Base-by-base conservation (phyloP, 1,140 invertebrate genomes). In the Pogonus chalceus region DNA sequence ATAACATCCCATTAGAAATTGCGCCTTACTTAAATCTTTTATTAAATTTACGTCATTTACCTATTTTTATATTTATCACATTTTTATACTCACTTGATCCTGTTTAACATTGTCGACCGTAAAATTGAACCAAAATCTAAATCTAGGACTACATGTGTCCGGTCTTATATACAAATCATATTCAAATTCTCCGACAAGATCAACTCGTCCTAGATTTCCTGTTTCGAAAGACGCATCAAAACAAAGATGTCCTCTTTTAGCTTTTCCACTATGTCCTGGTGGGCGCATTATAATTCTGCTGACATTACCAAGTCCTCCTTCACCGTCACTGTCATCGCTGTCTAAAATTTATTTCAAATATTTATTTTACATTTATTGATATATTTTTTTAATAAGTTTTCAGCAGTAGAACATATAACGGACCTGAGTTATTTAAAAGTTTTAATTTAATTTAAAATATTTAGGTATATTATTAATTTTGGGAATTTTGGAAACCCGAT, bases 191-290 rank as follows among this genome's bases (percentile, higher is more conserved):
- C 88, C 90, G 55, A 98, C 81, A 55, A 95, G 83, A 67, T 98
- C 94, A 2, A 97, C 93, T 48, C 92, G 78, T 2, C 96, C 96
- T 14, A 99, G 76, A 75, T 98, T 98, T 4, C 96, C 96, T 56
- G 91, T 92, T 74, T 98, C 96, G 71, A 96, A 99, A 2, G 91
- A 87, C 10, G 96, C 95, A 74, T 99, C 95, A 72, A 99, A 98
- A 62, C 95, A 95, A 1, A 98, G 75, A 69, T 98, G 93, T 4
- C 96, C 96, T 56, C 81, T 76, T 71, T 94, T 94, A 14, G 91
- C 91, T 72, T 95, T 94, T 0, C 94, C 94, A 63, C 87, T 91
- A 70, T 95, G 93, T 0, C 91, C 93, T 0, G 92, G 88, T 12
- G 95, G 94, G 22, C 92, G 75, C 65, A 95, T 87, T n/a, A 94